phyloP scores from a whole-genome alignment of 1,140 invertebrate genomes.

The Nephila pilipes region DNA sequence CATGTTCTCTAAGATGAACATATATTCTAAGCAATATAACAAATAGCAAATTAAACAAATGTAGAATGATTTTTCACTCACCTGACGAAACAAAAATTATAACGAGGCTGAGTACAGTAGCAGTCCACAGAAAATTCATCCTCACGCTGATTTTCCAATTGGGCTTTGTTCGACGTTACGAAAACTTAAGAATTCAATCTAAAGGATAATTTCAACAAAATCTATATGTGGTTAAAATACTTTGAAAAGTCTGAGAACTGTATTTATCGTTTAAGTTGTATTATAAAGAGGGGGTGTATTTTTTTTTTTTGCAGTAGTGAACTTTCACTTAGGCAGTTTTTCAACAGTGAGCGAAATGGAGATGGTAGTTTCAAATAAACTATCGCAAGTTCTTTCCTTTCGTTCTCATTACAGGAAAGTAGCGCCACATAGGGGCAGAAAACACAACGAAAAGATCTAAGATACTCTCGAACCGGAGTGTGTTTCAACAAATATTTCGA shows the following conservation, averaged over 20 bases:
- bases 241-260: too few species aligned
- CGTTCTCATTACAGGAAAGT: not conserved
- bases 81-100: not conserved
- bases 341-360: not conserved
- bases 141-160: too few species aligned
- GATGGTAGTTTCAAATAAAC: not conserved
- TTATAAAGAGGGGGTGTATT: too few species aligned
- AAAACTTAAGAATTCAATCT: too few species aligned
- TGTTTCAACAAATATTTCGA: not conserved
- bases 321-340: not conserved
- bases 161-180: too few species aligned
- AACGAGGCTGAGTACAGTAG: not conserved
- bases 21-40: not conserved
- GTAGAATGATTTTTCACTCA: not conserved
- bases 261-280: too few species aligned
- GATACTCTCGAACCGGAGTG: not conserved
- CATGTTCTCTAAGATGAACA: not conserved
- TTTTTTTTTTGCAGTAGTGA: too few species aligned
- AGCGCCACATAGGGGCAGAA: slow-evolving; percentile 5
- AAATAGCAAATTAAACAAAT: not conserved
- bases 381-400: not conserved
- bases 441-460: not conserved
- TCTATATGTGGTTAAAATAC: too few species aligned
- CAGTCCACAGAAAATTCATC: not conserved
- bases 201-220: too few species aligned